Percentiles rank a stretch among this genome's conserved stretches.
Conservation (phyloP, 2,888 invertebrate species). For the Plemyria rubiginata region DNA sequence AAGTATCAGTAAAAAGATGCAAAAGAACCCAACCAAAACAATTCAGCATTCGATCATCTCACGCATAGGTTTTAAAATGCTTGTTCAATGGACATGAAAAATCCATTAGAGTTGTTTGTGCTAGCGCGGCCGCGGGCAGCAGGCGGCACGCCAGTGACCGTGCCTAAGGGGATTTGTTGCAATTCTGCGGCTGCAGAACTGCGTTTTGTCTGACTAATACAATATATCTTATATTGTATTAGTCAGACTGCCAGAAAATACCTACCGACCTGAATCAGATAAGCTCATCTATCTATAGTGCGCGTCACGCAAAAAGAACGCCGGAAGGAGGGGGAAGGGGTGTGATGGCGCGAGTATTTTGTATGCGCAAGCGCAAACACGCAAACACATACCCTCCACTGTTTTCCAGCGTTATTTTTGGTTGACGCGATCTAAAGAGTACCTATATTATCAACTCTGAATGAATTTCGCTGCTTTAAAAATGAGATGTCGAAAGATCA, state of each 20-base stretch:
- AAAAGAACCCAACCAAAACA: slow-evolving; percentile 18
- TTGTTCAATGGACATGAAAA: slow-evolving; percentile 83
- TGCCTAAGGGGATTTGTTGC: slow-evolving; percentile 81
- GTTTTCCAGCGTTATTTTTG: too few relatives aligned
- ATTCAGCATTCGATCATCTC: slow-evolving; percentile 52
- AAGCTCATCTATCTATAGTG: too few relatives aligned
- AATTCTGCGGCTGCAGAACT: slow-evolving; percentile 56
- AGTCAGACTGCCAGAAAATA: slow-evolving; percentile 19
- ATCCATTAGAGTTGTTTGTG: slow-evolving; percentile 80
- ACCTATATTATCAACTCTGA: too few relatives aligned
- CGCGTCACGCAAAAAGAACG: too few relatives aligned
- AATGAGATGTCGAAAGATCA: neutral
- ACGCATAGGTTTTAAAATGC: slow-evolving; percentile 61
- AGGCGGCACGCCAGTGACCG: slow-evolving; percentile 78
- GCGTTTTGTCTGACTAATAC: too few relatives aligned
- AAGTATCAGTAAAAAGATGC: slow-evolving; percentile 1
- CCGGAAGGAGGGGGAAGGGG: too few relatives aligned
- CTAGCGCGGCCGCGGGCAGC: slow-evolving; percentile 62
- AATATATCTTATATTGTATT: slow-evolving; percentile 29
- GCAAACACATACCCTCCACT: too few relatives aligned
- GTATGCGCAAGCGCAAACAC: too few relatives aligned
- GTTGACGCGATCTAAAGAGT: too few relatives aligned
- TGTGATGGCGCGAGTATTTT: too few relatives aligned
- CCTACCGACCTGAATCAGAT: slow-evolving; percentile 1
- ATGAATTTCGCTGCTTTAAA: neutral